Evolutionary conservation across 2,113 vertebrate species (phyloP), one percentile per base, ranked within the genome.

Genomic region (Calyptomena viridis): DNA sequence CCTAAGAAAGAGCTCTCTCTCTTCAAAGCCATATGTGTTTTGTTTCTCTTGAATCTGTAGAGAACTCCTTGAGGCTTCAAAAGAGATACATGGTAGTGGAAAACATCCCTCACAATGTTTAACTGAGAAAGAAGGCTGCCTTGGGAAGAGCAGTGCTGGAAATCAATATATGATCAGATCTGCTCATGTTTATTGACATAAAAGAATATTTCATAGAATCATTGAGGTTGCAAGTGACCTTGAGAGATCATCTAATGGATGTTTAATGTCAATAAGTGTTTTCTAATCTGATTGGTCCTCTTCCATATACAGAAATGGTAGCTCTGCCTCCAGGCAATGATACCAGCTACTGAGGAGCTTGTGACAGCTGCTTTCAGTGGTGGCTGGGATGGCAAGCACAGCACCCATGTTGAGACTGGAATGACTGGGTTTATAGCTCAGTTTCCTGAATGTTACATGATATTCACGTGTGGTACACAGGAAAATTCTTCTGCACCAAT

Each of bases 81-180:
- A 87, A 49, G 66, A 90, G 75, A 81, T 39, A 17, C n/a, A 58
- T 16, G 52, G 56, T 5, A 67, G 92, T 87, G 76, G 53, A 81
- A 87, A 84, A 20, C 69, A 89, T 96, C 66, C 80, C 86, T 90
- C 76, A 46, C 64, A 8, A 35, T 11, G 52, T 81, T 81, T 46
- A 4, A 31, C 56, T 33, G 73, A 50, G 72, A 71, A 71, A 23
- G 68, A 52, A 83, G 22, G 55, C 55, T 81, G 75, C 83, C 79
- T 94, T 4, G 0, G 84, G 85, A 94, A 44, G 52, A 84, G 50
- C 39, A 42, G 79, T 18, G 59, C 92, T 95, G 85, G 72, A 81
- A 96, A 95, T 93, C 95, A 95, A 75, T 94, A 96, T 87, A 96
- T 96, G 96, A 95, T 97, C 92, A 93, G 85, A 95, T 95, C 93